Conservation (phyloP, 2,888 invertebrate genomes). For the Melolontha melolontha region DNA sequence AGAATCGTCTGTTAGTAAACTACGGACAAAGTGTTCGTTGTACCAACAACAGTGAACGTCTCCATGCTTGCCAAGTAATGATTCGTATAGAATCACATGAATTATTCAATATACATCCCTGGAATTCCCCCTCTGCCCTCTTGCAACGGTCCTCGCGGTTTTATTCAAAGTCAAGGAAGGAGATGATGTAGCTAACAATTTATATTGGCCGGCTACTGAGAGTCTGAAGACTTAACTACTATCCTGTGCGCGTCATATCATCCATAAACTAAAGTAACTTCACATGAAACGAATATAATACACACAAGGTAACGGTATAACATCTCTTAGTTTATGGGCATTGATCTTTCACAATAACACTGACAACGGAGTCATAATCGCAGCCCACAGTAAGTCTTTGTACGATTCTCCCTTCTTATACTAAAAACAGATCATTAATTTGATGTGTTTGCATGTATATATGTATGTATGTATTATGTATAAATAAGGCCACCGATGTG, state of each 20-base stretch:
- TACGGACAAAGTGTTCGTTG: slow-evolving; percentile 63
- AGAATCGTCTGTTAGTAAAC: slow-evolving; percentile 6
- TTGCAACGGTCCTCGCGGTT: not conserved
- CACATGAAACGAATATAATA: too few species aligned
- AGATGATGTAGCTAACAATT: slow-evolving; percentile 17
- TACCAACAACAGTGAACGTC: slow-evolving; percentile 60
- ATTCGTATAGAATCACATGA: slow-evolving; percentile 63
- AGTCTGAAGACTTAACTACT: slow-evolving; percentile 19
- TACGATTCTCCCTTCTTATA: slow-evolving; percentile 33
- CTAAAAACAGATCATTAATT: slow-evolving; percentile 56
- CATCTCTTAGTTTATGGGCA: too few species aligned
- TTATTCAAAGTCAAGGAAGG: slow-evolving; percentile 20
- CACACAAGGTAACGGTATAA: too few species aligned
- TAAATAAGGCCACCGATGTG: slow-evolving; percentile 53
- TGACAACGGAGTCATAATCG: slow-evolving; percentile 35
- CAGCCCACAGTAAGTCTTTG: slow-evolving; percentile 12
- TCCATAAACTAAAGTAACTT: not conserved
- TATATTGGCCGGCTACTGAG: slow-evolving; percentile 26
- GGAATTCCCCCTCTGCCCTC: not conserved
- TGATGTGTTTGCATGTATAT: slow-evolving; percentile 48
- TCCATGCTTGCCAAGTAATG: slow-evolving; percentile 59
- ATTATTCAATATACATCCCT: slow-evolving; percentile 61
- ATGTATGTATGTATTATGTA: slow-evolving; percentile 48
- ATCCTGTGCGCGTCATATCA: slow-evolving; percentile 2
- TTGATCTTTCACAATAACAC: slow-evolving; percentile 16